These are phyloP conservation scores for Syngnathus acus DNA, from an alignment of 2,797 vertebrate species.

Conservation along the genomic window DNA sequence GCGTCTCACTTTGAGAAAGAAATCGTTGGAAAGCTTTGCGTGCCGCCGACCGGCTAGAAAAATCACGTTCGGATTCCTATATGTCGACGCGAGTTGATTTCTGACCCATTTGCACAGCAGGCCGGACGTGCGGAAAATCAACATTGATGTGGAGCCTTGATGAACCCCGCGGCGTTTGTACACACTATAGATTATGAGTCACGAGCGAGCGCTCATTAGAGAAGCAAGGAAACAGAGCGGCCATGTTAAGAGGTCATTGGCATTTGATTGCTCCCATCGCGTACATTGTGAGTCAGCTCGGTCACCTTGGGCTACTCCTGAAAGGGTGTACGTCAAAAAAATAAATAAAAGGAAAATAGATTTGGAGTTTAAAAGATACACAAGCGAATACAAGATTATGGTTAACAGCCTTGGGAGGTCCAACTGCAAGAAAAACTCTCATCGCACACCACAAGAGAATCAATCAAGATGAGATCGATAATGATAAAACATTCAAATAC, in stretches of 20 bases:
- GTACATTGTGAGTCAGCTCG: conserved; percentile 26
- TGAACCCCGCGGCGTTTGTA: conserved; percentile 36
- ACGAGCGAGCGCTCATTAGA: conserved; percentile 45
- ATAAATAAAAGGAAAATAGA: background rate
- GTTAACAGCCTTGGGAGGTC: background rate
- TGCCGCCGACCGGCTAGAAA: too few relatives aligned
- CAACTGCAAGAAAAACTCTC: background rate
- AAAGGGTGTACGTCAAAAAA: background rate
- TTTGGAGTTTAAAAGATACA: background rate
- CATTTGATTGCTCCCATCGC: conserved; percentile 35
- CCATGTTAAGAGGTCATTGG: conserved; percentile 42
- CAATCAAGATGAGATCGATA: background rate
- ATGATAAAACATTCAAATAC: background rate
- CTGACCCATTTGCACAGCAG: conserved; percentile 1
- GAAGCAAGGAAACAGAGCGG: conserved; percentile 39
- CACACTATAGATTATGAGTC: conserved; percentile 54
- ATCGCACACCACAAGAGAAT: background rate
- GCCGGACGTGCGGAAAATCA: conserved; percentile 4
- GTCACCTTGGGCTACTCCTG: conserved; percentile 20
- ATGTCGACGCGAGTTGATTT: background rate
- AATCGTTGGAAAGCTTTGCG: background rate
- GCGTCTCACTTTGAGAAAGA: background rate
- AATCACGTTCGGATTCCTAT: background rate
- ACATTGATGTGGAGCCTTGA: conserved; percentile 21
- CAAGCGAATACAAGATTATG: background rate